Base-by-base conservation (phyloP, 1,140 invertebrate species). In the Zaprionus gabonicus region DNA sequence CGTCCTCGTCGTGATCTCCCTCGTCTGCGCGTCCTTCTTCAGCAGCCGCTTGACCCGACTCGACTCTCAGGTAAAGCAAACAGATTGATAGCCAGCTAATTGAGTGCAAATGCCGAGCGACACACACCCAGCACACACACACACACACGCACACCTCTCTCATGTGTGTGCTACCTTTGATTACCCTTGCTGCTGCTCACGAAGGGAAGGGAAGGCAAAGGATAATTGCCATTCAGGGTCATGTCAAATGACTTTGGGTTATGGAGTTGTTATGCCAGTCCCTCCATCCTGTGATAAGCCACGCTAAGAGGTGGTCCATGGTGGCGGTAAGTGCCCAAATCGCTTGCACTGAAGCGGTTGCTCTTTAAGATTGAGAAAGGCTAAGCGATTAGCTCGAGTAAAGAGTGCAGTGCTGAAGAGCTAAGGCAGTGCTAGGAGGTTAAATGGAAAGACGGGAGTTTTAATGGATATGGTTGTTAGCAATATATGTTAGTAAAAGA, bases 211-310 rank as follows among this genome's bases (percentile, higher is more conserved):
- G n/a, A 3, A 46, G n/a, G 41, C 2, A 17, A 46, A 17, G 41
- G 81, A 84, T 87, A 87, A 88, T 83, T 87, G 81, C 78, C 36
- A 71, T 63, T 81, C 83, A 87, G 84, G 83, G 83, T 81, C 83
- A 76, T 36, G 60, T 68, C 44, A 68, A 70, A 76, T 76, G 66
- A 60, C 80, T 80, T 59, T 55, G 59, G 60, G 51, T 78, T 74
- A 73, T 71, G 72, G 63, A 74, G 79, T 78, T 76, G 71, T 85
- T 74, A 60, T 63, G 63, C 41, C 38, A 49, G 63, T 38, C 38
- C 31, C 44, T 23, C 20, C 44, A 38, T 68, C 58, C 67, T 71
- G 55, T 80, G 66, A 82, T 80, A 80, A 80, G 66, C 41, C 28
- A 13, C 23, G 73, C 73, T 76, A 66, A 59, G 67, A 75, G 73